These are phyloP conservation scores for Calliphora vomitoria DNA, from an alignment of 2,888 invertebrate species.

Conservation along the genomic window DNA sequence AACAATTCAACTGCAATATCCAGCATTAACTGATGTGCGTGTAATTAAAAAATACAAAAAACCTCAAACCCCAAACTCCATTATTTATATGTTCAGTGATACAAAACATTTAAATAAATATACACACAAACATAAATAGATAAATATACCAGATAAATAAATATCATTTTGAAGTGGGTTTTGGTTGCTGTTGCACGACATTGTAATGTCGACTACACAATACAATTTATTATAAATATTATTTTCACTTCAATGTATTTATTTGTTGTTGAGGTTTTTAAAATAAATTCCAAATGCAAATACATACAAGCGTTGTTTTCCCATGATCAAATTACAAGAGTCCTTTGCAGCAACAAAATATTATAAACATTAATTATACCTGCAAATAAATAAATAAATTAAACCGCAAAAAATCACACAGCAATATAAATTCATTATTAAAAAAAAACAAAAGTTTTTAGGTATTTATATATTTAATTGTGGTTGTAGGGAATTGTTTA, in stretches of 20 bases:
- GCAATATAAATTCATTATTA: constrained; percentile 40
- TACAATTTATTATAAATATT: constrained; percentile 49
- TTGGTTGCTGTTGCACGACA: neutral
- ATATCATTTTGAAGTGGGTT: neutral
- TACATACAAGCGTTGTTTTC: neutral
- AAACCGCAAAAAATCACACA: constrained; percentile 52
- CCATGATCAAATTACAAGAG: constrained; percentile 49
- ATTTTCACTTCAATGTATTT: constrained; percentile 27
- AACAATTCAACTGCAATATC: constrained; percentile 18
- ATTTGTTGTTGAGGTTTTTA: constrained; percentile 45
- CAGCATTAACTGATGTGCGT: neutral
- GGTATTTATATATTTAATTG: neutral
- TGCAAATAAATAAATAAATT: constrained; percentile 40
- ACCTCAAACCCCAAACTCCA: neutral
- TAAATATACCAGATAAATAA: neutral
- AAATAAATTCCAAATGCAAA: constrained; percentile 13
- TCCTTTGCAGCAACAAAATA: constrained; percentile 16
- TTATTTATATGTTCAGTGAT: constrained; percentile 8
- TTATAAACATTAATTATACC: constrained; percentile 6
- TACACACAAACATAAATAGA: neutral
- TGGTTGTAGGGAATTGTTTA: neutral
- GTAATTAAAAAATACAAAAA: constrained; percentile 18
- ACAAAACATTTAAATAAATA: neutral
- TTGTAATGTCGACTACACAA: neutral
- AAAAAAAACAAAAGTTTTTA: neutral